These are phyloP conservation scores for Aplochiton taeniatus DNA, from an alignment of 2,797 vertebrate species.

Conservation along the genomic window DNA sequence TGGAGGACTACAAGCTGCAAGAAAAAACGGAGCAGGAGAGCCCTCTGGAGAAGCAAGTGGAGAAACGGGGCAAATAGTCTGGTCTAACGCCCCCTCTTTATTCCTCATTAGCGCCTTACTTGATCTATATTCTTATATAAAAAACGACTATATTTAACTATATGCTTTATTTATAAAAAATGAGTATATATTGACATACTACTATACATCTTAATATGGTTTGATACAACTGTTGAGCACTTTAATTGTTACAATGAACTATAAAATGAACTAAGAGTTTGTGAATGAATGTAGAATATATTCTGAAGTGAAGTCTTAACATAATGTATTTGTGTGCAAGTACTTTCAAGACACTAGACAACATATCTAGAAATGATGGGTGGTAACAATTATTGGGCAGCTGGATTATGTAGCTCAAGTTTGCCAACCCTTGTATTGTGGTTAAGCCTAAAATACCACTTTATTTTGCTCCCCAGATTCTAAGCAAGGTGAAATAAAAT, in stretches of 20 bases:
- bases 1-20: slow-evolving; percentile 88
- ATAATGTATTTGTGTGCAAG: slow-evolving; percentile 19
- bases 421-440: too few species aligned
- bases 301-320: neutral
- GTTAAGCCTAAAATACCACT: too few species aligned
- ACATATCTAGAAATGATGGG: too few species aligned
- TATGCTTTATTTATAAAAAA: slow-evolving; percentile 54
- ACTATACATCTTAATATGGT: slow-evolving; percentile 30
- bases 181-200: slow-evolving; percentile 51
- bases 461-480: too few species aligned
- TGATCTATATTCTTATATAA: slow-evolving; percentile 47
- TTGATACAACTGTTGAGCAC: slow-evolving; percentile 57
- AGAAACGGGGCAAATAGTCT: slow-evolving; percentile 56
- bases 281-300: slow-evolving; percentile 6
- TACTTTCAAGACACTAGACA: too few species aligned
- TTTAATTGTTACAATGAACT: slow-evolving; percentile 51
- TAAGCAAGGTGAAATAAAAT: too few species aligned
- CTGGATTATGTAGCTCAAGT: too few species aligned
- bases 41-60: slow-evolving; percentile 50
- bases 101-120: slow-evolving; percentile 52
- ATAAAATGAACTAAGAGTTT: slow-evolving; percentile 8
- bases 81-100: slow-evolving; percentile 7
- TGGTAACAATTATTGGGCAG: too few species aligned
- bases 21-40: slow-evolving; percentile 62
- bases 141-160: slow-evolving; percentile 50